Base-by-base conservation (phyloP, 37 sponge, comb jelly and placozoan species). In the Agelas oroides region DNA sequence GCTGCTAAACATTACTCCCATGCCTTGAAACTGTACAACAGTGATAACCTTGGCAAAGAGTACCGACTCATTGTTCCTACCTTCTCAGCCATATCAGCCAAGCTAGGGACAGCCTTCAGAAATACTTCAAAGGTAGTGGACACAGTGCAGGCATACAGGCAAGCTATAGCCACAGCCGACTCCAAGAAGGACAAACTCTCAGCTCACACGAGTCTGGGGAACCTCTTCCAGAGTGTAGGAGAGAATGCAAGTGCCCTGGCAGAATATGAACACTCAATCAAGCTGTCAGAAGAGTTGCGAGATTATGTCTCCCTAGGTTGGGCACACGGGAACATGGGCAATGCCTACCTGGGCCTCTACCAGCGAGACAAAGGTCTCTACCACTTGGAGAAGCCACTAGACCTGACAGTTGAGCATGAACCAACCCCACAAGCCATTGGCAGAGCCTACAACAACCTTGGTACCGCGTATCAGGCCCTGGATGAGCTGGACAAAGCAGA, bases 301-400 rank as follows among this genome's bases (percentile, higher is more conserved):
- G 85, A 84, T 62, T 14, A 71, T 38, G 53, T 75, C 18, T 59
- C 80, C 27, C 59, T 84, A 8, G 91, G 91, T 21, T 84, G 81
- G 91, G 77, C 67, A 17, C 65, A 90, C 34, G 85, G 91, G 64
- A 90, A 90, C 56, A n/a, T 85, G 17, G 91, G 91, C 17, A 84
- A 79, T 68, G 91, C 91, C 33, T 57, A 73, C 41, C 75, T 90
- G 3, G 86, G 86, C 5, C 76, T 75, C 19, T 33, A 68, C 37
- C 62, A 81, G 60, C 25, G 35, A 3, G 79, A 90, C 57, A 85
- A 90, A 34, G 86, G 82, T 8, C 80, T 85, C 64, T 53, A 52
- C 35, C 77, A 90, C 57, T 53, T 90, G 54, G 21, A 21, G 27
- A 80, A 37, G 28, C 69, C 91, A 19, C 77, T 79, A 31, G 71